Conservation (phyloP, 2,113 vertebrate species). For the Acanthisitta chloris region DNA sequence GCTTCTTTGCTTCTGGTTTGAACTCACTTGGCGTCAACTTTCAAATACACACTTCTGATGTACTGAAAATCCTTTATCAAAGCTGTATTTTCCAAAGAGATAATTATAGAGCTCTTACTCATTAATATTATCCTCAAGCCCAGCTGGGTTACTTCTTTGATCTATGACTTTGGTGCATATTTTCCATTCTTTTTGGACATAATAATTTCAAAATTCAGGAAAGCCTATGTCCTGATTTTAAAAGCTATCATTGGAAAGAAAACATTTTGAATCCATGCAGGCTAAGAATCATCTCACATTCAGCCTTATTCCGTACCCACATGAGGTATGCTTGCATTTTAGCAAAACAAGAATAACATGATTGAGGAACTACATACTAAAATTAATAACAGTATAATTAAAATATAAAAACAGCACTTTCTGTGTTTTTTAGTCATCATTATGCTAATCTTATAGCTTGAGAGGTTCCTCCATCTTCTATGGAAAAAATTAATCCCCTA, state of each 20-base stretch:
- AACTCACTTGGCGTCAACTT: slow-evolving; percentile 2
- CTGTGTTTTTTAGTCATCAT: not conserved
- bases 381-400: not conserved
- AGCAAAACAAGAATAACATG: not conserved
- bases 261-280: not conserved
- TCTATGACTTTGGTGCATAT: not conserved
- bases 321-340: not conserved
- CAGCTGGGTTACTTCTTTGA: slow-evolving; percentile 24
- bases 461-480: not conserved
- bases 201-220: not conserved
- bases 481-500: rapidly evolving
- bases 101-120: slow-evolving; percentile 16
- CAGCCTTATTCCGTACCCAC: not conserved
- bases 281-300: not conserved
- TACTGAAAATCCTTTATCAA: slow-evolving; percentile 8
- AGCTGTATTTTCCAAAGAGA: slow-evolving; percentile 1
- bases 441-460: not conserved
- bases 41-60: not conserved
- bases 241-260: not conserved
- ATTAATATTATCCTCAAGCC: slow-evolving; percentile 3
- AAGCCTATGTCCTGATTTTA: not conserved
- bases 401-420: not conserved
- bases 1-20: not conserved
- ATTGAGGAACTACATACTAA: not conserved
- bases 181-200: not conserved